phyloP scores from a whole-genome alignment of 2,113 vertebrate species.

The Tychaedon coryphoeus region DNA sequence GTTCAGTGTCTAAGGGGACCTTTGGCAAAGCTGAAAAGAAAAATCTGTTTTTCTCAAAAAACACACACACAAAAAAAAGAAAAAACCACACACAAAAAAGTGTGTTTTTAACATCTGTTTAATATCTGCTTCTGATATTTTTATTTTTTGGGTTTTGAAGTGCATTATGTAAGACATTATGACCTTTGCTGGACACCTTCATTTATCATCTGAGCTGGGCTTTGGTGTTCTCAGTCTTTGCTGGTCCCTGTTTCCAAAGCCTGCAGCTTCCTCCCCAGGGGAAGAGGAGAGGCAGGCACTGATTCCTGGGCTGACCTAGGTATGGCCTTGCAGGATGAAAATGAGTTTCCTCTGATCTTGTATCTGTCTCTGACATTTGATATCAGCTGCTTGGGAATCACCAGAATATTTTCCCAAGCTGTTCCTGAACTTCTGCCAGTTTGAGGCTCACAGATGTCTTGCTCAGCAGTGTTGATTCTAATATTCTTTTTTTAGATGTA shows the following conservation, averaged over 20 bases:
- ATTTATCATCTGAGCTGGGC: background rate
- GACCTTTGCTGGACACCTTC: background rate
- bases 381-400: background rate
- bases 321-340: background rate
- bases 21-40: background rate
- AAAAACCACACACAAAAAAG: no score
- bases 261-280: background rate
- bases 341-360: background rate
- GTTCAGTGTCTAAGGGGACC: background rate
- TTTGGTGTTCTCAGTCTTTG: background rate
- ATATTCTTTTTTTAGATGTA: background rate
- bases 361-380: background rate
- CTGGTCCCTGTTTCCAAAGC: background rate
- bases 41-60: background rate
- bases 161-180: background rate
- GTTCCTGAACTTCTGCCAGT: background rate
- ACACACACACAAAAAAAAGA: no score
- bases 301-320: background rate
- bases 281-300: background rate
- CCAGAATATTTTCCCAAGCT: background rate
- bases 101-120: background rate
- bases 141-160: background rate
- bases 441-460: background rate
- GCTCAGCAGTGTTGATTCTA: background rate
- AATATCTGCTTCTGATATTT: background rate